phyloP scores from a whole-genome alignment of 2,113 vertebrate genomes.

The Sorex araneus region DNA sequence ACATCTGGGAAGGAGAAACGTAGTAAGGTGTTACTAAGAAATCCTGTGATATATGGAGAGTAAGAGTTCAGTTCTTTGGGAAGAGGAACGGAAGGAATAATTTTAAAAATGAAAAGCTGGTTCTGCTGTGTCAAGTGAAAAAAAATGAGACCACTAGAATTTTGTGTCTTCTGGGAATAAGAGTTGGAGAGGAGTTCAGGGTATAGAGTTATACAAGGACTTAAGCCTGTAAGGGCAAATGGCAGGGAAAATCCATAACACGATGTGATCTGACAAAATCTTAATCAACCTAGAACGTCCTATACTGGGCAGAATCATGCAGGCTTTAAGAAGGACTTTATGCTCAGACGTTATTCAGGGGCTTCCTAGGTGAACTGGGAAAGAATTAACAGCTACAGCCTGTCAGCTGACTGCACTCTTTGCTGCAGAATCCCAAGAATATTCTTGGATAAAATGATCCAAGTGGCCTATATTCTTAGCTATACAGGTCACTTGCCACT shows the following conservation, averaged over 20 bases:
- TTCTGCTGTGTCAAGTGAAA: not conserved
- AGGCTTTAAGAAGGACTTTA: not conserved
- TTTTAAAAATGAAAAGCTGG: not conserved
- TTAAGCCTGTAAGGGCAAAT: not conserved
- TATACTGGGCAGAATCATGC: not conserved
- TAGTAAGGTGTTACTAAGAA: not conserved
- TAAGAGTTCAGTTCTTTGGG: not conserved
- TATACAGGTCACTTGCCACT: not conserved
- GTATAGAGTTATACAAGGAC: not conserved
- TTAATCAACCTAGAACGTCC: not conserved
- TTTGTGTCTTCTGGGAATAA: not conserved
- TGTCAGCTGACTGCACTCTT: not conserved
- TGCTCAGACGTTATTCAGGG: not conserved
- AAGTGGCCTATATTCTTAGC: not conserved
- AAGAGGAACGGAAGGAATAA: not conserved
- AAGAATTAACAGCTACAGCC: not conserved
- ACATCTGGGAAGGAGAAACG: not conserved
- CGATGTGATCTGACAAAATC: not conserved
- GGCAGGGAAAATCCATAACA: not conserved
- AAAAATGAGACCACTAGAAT: not conserved
- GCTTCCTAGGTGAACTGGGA: not conserved
- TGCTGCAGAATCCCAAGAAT: not conserved
- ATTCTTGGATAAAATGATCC: not conserved
- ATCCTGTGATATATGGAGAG: not conserved
- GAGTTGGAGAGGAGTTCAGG: not conserved